Evolutionary conservation across 2,113 vertebrate species (phyloP), one percentile per base, ranked within the genome.

Genomic region (Oostethus manadensis): DNA sequence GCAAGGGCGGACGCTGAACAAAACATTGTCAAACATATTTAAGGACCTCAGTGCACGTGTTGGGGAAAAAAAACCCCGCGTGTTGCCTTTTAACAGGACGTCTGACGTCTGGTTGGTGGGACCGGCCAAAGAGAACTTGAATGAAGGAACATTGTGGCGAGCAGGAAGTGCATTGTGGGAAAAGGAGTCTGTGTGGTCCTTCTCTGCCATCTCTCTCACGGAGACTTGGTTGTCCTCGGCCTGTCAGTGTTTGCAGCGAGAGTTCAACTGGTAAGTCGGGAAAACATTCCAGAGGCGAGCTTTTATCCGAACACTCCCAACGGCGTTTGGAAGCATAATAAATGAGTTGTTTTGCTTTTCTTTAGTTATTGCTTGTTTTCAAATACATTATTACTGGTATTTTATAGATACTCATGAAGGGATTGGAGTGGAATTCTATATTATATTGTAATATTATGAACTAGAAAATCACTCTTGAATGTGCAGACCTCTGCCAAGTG

Each of bases 151-250:
- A 35, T 51, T 51, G 50, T 29, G 60, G 33, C 38, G 18, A 61
- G 60, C 47, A 58, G 65, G 46, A 45, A 56, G 56, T 70, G 67
- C 60, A 71, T 83, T 72, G 29, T 83, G 69, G 75, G 66, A 63
- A 64, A 56, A 56, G 10, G 7, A 3, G 17, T 51, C 44, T 58
- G 10, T 22, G 17, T 33, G 38, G 44, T 55, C 53, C 38, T 56
- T 40, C 67, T 23, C 58, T 59, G 63, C 68, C 62, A 50, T 67
- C 66, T 72, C 61, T 75, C 71, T 74, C 49, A n/a, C 64, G 66
- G 76, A 77, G 73, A 77, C 49, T 38, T 53, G n/a, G 22, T 45
- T 58, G 42, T 56, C 10, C 26, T 53, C 65, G 60, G 26, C 68
- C 57, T n/a, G 10, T 54, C 6, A 21, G 35, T 54, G 38, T 58